Evolutionary conservation across 2,797 vertebrate species (phyloP), one percentile per base, ranked within the genome.

Genomic region (Lutjanus argentimaculatus): DNA sequence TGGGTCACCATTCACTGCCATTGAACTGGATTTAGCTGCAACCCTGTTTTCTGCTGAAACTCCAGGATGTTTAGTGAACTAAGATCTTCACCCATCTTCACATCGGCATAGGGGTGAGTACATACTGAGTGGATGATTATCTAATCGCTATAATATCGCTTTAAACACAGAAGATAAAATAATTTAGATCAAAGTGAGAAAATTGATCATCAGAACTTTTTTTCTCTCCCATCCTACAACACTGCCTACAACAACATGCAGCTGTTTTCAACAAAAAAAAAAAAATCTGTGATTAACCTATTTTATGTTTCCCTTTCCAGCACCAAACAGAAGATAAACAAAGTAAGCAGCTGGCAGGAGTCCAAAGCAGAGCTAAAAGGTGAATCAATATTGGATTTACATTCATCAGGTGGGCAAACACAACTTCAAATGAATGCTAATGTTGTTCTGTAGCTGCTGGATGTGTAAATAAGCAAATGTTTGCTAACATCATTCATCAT

Each of bases 281-380:
- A 4, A 69, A 43, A 40, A 45, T 4, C 56, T 61, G 2, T 10
- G 53, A 70, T 70, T 58, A 59, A 57, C 43, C 10, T 8, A 45
- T 45, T 51, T 51, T 51, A 19, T 17, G 65, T 67, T 25, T 43
- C 45, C 56, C 30, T 64, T 19, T 17, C 51, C 19, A n/a, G 14
- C 45, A 64, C 36, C 15, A 45, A 55, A 53, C 2, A 1, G n/a
- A 46, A 52, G 36, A 77, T 8, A 67, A 21, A 77, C 3, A 25
- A 21, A 69, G 43, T 13, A 21, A 22, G 22, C 51, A 16, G 36
- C 40, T 43, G 19, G n/a, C 48, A 59, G 66, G 42, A 56, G 55
- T 48, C 42, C 21, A 49, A 42, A 83, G 52, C 11, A 63, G 53
- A 72, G 43, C 4, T 52, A 49, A 53, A n/a, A 52, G n/a, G 16